A percentile compares a stretch with the other conserved stretches of the same genome.
These are phyloP conservation scores for Mya arenaria DNA, from an alignment of 1,140 invertebrate species.

Conservation along the genomic window DNA sequence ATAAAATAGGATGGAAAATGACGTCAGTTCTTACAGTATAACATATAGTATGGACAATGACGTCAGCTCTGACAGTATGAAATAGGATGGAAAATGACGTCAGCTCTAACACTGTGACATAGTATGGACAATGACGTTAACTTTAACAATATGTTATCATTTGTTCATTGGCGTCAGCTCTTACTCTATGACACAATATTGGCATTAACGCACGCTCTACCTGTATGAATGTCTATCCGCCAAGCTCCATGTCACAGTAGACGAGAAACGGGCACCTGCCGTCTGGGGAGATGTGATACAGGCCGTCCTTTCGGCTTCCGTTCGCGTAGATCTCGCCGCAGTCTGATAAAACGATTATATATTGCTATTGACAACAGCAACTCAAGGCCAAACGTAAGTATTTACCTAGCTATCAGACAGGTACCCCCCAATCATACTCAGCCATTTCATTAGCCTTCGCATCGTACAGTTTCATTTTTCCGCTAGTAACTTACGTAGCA, in stretches of 20 bases:
- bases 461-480: neutral
- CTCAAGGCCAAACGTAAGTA: neutral
- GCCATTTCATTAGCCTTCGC: neutral
- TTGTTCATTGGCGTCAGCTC: too few species aligned
- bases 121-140: too few species aligned
- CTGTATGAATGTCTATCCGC: constrained; percentile 43
- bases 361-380: too few species aligned
- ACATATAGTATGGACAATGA: too few species aligned
- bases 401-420: neutral
- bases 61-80: too few species aligned
- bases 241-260: constrained; percentile 31
- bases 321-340: constrained; percentile 11
- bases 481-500: neutral
- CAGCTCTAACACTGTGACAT: too few species aligned
- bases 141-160: too few species aligned
- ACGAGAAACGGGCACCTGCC: constrained; percentile 35
- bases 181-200: too few species aligned
- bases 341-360: neutral
- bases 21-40: too few species aligned
- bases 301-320: neutral
- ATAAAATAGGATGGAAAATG: too few species aligned
- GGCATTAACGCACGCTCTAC: neutral
- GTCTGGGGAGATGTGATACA: constrained; percentile 33
- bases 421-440: neutral
- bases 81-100: too few species aligned